A percentile compares a stretch with the other conserved stretches of the same genome.
These are phyloP conservation scores for Syrrhaptes paradoxus DNA, from an alignment of 2,113 vertebrate genomes.

Conservation along the genomic window DNA sequence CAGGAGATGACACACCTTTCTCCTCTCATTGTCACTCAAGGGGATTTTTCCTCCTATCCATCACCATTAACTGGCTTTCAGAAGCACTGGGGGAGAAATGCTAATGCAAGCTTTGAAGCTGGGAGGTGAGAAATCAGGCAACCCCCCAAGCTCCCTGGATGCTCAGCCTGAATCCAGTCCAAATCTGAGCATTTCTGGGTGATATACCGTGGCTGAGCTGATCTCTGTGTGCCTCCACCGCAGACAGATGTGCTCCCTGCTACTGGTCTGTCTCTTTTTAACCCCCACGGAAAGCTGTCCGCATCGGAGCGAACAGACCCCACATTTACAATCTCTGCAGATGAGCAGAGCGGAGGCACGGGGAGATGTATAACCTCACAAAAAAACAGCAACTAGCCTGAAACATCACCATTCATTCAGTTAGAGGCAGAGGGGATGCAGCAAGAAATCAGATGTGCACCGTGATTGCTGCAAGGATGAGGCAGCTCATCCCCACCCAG, in stretches of 20 bases:
- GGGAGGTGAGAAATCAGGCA: neutral
- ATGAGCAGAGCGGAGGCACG: neutral
- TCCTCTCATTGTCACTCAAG: slow-evolving; percentile 16
- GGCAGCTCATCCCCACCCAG: neutral
- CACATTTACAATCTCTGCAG: neutral
- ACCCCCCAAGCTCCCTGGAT: neutral
- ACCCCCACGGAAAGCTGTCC: neutral
- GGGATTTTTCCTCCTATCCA: neutral
- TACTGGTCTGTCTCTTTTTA: neutral
- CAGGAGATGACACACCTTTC: slow-evolving; percentile 35
- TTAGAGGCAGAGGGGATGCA: neutral
- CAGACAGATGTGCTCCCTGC: neutral
- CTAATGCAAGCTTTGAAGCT: slow-evolving; percentile 56
- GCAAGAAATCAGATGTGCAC: neutral
- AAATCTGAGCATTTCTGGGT: neutral
- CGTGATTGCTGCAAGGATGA: neutral
- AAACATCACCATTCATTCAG: neutral
- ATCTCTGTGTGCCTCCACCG: neutral
- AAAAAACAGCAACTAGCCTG: neutral
- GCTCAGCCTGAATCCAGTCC: neutral
- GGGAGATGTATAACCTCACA: neutral
- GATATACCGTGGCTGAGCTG: neutral
- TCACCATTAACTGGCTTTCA: neutral
- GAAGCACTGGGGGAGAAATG: slow-evolving; percentile 25
- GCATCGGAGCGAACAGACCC: neutral